Evolutionary conservation across 2,113 vertebrate species (phyloP).

Genomic region (Sorex fumeus): DNA sequence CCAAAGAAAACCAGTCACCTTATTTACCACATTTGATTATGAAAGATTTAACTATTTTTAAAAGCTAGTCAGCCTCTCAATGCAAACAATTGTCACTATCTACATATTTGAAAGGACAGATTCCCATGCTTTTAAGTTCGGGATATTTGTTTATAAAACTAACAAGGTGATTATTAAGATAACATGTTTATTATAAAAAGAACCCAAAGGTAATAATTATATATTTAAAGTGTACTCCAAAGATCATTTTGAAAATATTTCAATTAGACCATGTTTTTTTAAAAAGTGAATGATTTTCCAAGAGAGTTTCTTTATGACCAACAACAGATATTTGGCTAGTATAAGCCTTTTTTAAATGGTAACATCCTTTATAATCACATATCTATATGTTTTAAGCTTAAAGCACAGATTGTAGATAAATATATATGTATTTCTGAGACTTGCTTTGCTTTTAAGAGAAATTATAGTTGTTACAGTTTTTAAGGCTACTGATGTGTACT

Average conservation of each 20-base stretch:
- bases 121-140: neutral
- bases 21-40: neutral
- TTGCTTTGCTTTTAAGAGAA: neutral
- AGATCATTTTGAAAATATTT: constrained; percentile 33
- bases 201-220: neutral
- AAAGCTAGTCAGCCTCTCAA: neutral
- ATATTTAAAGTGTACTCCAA: constrained; percentile 20
- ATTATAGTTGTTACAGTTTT: neutral
- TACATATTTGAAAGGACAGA: neutral
- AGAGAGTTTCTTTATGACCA: constrained; percentile 25
- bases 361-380: constrained; percentile 22
- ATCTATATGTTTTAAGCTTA: neutral
- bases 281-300: constrained; percentile 38
- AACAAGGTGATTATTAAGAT: neutral
- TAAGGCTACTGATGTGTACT: neutral
- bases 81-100: neutral
- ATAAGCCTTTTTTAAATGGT: constrained; percentile 20
- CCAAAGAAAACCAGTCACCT: neutral
- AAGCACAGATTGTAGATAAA: constrained; percentile 29
- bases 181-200: constrained; percentile 11
- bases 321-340: neutral
- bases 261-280: neutral
- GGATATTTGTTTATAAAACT: neutral
- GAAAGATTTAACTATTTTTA: constrained; percentile 6
- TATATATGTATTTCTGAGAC: constrained; percentile 2